A percentile compares a stretch with the other conserved stretches of the same genome.
Evolutionary conservation across 2,888 invertebrate species (phyloP).

Genomic region (Coremacera marginata): DNA sequence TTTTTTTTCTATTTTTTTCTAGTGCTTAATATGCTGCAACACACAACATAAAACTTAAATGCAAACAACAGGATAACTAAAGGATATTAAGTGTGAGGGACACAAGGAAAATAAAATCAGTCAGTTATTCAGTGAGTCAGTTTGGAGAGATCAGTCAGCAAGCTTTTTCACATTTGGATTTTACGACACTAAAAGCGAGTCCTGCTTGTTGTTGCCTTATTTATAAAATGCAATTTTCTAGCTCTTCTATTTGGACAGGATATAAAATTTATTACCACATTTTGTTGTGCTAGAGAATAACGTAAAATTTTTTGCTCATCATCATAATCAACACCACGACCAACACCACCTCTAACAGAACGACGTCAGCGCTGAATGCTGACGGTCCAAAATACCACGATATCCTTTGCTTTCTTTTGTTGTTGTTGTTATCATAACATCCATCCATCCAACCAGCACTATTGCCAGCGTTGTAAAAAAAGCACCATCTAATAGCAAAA

Average conservation of each 20-base stretch:
- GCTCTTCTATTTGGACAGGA: not conserved
- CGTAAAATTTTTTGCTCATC: slow-evolving; percentile 8
- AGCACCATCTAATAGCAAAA: not conserved
- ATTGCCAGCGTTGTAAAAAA: not conserved
- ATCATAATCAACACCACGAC: not conserved
- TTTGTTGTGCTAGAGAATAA: slow-evolving; percentile 6
- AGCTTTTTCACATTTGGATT: too few relatives aligned
- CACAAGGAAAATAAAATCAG: too few relatives aligned
- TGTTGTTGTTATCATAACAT: slow-evolving; percentile 16
- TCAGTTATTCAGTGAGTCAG: too few relatives aligned
- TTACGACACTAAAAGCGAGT: too few relatives aligned
- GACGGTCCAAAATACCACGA: not conserved
- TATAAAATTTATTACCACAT: slow-evolving; percentile 33
- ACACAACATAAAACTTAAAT: too few relatives aligned
- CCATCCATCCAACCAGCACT: slow-evolving; percentile 13
- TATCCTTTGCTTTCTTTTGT: not conserved
- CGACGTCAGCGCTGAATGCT: not conserved
- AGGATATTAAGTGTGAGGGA: too few relatives aligned
- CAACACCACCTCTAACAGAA: not conserved
- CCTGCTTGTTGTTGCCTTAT: not conserved
- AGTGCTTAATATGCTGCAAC: too few relatives aligned
- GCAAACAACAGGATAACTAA: too few relatives aligned
- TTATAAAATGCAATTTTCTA: not conserved
- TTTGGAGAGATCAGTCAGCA: too few relatives aligned
- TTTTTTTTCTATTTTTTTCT: too few relatives aligned